These are phyloP conservation scores for Drosophila sproati DNA, from an alignment of 1,140 invertebrate genomes.

Conservation along the genomic window DNA sequence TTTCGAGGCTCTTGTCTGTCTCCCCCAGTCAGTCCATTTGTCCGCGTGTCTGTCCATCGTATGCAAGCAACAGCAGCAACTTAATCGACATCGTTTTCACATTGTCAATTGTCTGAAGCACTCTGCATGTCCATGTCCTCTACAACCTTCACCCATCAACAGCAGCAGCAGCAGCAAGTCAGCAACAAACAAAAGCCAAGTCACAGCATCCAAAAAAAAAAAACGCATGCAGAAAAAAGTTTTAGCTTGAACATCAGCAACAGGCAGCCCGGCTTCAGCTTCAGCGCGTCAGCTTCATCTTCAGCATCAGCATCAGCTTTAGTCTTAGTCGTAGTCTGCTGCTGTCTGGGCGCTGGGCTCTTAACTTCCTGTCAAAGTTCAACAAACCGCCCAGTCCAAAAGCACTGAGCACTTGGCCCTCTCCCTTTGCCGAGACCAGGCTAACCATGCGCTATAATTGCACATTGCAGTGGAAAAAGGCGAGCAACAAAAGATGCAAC, in stretches of 20 bases:
- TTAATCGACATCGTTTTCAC: constrained; percentile 81
- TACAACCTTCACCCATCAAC: constrained; percentile 72
- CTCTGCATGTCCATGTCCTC: constrained; percentile 71
- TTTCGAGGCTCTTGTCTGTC: constrained; percentile 23
- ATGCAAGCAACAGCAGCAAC: constrained; percentile 71
- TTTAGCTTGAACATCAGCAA: constrained; percentile 31
- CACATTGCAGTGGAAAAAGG: constrained; percentile 78
- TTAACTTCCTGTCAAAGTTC: constrained; percentile 81
- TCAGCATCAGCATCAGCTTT: constrained; percentile 17
- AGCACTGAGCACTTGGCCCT: constrained; percentile 36
- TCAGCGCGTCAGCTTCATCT: constrained; percentile 20
- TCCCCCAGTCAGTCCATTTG: not conserved
- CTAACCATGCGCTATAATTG: constrained; percentile 69
- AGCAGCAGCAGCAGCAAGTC: constrained; percentile 36
- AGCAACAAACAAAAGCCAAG: constrained; percentile 58
- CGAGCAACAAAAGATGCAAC: constrained; percentile 64
- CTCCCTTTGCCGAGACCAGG: constrained; percentile 16
- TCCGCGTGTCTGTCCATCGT: constrained; percentile 19
- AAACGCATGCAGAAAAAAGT: constrained; percentile 21
- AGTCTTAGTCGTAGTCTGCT: constrained; percentile 57
- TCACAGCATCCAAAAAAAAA: constrained; percentile 42
- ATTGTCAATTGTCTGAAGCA: constrained; percentile 79
- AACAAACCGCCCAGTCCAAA: constrained; percentile 76
- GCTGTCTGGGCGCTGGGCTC: constrained; percentile 51
- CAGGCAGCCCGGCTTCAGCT: constrained; percentile 7